These are phyloP conservation scores for Patiria miniata DNA, from an alignment of 35 echinoderm and acorn worm species.

Conservation along the genomic window DNA sequence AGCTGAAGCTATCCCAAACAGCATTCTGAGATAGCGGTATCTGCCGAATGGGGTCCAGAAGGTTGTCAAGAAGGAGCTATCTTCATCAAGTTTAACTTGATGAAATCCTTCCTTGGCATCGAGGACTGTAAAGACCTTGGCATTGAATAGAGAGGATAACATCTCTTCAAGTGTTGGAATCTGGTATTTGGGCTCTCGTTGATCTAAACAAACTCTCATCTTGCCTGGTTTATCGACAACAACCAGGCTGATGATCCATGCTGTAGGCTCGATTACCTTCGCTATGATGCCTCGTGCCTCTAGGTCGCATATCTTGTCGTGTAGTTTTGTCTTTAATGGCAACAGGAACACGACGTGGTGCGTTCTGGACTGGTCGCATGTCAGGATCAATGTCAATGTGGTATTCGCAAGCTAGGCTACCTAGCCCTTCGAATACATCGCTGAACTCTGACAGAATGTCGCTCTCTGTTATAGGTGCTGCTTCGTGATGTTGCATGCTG, in stretches of 20 bases:
- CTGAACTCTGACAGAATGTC: constrained; percentile 18
- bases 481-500: not conserved
- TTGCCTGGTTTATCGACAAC: constrained; percentile 54
- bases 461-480: not conserved
- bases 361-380: constrained; percentile 38
- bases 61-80: constrained; percentile 38
- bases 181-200: constrained; percentile 42
- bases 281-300: constrained; percentile 23
- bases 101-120: constrained; percentile 57
- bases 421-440: constrained; percentile 51
- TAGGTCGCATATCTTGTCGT: constrained; percentile 43
- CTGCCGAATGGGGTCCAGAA: constrained; percentile 58
- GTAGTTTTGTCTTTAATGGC: constrained; percentile 42
- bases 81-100: constrained; percentile 55
- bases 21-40: constrained; percentile 62
- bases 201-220: constrained; percentile 61
- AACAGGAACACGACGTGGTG: constrained; percentile 44
- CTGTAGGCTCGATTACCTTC: constrained; percentile 52
- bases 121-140: constrained; percentile 46
- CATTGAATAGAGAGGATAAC: constrained; percentile 37
- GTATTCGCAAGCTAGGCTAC: constrained; percentile 5
- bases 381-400: constrained; percentile 36
- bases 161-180: constrained; percentile 52
- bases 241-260: constrained; percentile 53
- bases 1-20: constrained; percentile 54